Base-by-base conservation (phyloP, 35 echinoderm and acorn worm genomes). In the Anneissia japonica region DNA sequence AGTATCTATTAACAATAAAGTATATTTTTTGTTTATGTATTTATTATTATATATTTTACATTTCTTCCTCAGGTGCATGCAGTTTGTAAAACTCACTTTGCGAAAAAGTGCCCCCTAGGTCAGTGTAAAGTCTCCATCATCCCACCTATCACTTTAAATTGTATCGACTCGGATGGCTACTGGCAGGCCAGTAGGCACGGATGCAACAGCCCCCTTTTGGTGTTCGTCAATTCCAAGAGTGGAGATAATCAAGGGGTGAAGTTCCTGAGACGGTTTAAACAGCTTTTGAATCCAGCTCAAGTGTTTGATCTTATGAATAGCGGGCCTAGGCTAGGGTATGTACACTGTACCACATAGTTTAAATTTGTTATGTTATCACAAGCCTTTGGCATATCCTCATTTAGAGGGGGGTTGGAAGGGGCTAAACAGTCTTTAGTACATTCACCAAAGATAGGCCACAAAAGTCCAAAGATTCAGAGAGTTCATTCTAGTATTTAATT, bases 211-310 rank as follows among this genome's bases (percentile, higher is more conserved):
- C 96, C 96, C 36, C 86, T 97, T 36, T 87, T 98, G 28, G 95
- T 98, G 81, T 98, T 98, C 55, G 95, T 98, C 82, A 98, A 98
- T 72, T 98, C 95, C 30, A 93, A 93, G 40, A 98, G 92, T 46
- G 95, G 95, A 13, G 95, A 98, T 84, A 98, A 98, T 76, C 95
- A 98, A 84, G 95, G 95, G 26, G 95, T 98, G n/a, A 93, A 91
- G 76, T 98, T 98, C 82, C 77, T 98, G 19, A 85, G 95, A 3
- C 91, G 95, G 26, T 98, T 98, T 72, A 93, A 93, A 77, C 95
- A 98, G 82, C 86, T 98, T 28, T 76, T 98, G 31, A 98, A 94
- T 80, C 95, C 95, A 34, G 91, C 89, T 73, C 95, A 98, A 84
- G 95, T 98, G 46, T 98, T 98, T 84, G 95, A 98, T 81, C 87